Conservation (phyloP, 2,797 vertebrate species). For the Poeciliopsis presidionis region DNA sequence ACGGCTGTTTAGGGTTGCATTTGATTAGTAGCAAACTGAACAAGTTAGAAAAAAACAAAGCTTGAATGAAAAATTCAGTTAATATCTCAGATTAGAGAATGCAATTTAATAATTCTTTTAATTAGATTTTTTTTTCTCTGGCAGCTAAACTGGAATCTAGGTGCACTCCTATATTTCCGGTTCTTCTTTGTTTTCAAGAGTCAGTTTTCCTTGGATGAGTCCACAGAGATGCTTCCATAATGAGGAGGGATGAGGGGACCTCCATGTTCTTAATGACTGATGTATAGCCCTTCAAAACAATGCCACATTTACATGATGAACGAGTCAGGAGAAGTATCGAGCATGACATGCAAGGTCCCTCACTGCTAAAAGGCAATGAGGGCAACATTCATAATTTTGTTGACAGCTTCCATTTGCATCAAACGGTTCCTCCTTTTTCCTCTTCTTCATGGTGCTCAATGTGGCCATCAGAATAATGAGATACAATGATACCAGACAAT, state of each 20-base stretch:
- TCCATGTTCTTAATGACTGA: slow-evolving; percentile 75
- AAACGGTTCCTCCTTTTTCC: slow-evolving; percentile 39
- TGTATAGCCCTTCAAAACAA: slow-evolving; percentile 77
- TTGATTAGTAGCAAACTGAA: too few relatives aligned
- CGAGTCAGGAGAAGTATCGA: slow-evolving; percentile 71
- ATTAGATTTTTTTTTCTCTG: neutral
- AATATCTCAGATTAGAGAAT: neutral
- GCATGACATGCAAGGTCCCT: slow-evolving; percentile 69
- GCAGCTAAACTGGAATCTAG: neutral
- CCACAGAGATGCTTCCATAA: slow-evolving; percentile 58
- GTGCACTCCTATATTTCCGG: neutral
- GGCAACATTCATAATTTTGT: slow-evolving; percentile 72
- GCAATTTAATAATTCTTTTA: neutral
- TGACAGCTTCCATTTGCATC: slow-evolving; percentile 66
- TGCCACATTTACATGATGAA: slow-evolving; percentile 78
- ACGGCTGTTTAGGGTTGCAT: too few relatives aligned
- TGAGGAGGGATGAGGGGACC: slow-evolving; percentile 55
- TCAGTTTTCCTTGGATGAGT: slow-evolving; percentile 29
- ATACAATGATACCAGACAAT: slow-evolving; percentile 13
- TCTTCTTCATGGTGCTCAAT: slow-evolving; percentile 49
- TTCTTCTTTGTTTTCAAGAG: slow-evolving; percentile 9
- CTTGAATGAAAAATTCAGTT: neutral
- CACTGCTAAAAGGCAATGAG: slow-evolving; percentile 54
- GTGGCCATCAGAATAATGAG: slow-evolving; percentile 40
- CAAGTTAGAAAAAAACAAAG: neutral